Conservation (phyloP, 2,797 vertebrate species). For the Enoplosus armatus region DNA sequence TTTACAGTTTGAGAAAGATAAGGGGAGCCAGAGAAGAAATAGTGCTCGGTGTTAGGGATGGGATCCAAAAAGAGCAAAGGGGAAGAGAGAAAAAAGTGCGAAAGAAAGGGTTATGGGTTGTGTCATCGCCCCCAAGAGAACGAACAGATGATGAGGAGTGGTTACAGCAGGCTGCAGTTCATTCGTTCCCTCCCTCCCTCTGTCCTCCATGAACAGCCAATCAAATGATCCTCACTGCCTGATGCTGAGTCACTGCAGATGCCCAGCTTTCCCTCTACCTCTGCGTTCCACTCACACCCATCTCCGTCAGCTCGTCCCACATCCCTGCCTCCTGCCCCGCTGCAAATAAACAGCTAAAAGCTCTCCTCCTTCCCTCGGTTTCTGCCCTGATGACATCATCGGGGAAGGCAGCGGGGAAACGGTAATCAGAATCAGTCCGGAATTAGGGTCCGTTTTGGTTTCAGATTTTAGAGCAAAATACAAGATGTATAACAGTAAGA, state of each 20-base stretch:
- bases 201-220: conserved; percentile 31
- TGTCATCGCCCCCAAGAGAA: conserved; percentile 13
- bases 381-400: conserved; percentile 24
- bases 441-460: neutral
- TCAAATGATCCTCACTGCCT: conserved; percentile 17
- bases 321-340: conserved; percentile 23
- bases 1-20: neutral
- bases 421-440: neutral
- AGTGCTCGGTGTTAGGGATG: too few relatives aligned
- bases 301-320: conserved; percentile 1
- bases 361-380: conserved; percentile 23
- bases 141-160: conserved; percentile 14
- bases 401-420: neutral
- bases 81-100: conserved; percentile 1
- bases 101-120: neutral
- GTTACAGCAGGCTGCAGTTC: neutral
- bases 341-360: conserved; percentile 43
- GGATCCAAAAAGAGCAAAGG: conserved; percentile 5
- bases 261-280: neutral
- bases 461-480: too few relatives aligned
- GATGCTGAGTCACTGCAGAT: conserved; percentile 74
- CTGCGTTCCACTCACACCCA: conserved; percentile 2
- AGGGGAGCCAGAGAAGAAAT: neutral
- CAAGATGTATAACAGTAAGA: neutral
- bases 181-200: conserved; percentile 26